Percentiles rank a stretch among this genome's conserved stretches.
phyloP scores from a whole-genome alignment of 1,140 invertebrate species.

The Bombyx mandarina region DNA sequence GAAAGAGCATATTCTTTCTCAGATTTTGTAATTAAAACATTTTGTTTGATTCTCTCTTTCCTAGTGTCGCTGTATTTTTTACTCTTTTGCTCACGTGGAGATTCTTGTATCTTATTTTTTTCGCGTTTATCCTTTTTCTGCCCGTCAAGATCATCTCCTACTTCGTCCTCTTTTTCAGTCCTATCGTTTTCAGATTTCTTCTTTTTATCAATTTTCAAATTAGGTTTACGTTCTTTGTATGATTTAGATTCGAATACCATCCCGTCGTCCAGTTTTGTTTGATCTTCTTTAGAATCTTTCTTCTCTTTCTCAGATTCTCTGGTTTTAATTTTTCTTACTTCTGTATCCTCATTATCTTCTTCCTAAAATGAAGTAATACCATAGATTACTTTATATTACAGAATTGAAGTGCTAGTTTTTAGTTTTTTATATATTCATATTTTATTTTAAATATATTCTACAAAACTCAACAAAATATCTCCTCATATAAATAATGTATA shows the following conservation, averaged over 20 bases:
- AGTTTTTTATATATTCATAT: too few species aligned
- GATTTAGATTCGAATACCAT: conserved; percentile 52
- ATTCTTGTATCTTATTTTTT: conserved; percentile 39
- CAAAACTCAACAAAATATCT: too few species aligned
- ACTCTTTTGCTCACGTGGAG: conserved; percentile 56
- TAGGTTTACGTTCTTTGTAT: conserved; percentile 52
- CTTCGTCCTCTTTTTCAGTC: conserved; percentile 44
- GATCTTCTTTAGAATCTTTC: conserved; percentile 61
- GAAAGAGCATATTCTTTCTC: conserved; percentile 50
- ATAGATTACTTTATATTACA: too few species aligned
- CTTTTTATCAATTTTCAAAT: conserved; percentile 41
- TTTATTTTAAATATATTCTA: too few species aligned
- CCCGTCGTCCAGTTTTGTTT: conserved; percentile 47
- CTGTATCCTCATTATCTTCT: conserved; percentile 53
- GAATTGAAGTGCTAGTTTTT: too few species aligned
- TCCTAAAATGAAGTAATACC: conserved; percentile 36
- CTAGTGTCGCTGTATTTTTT: conserved; percentile 67
- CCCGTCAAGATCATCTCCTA: conserved; percentile 33
- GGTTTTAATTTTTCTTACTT: conserved; percentile 65
- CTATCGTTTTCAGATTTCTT: conserved; percentile 55
- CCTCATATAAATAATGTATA: too few species aligned
- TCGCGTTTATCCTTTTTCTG: conserved; percentile 54
- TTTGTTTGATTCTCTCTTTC: conserved; percentile 55
- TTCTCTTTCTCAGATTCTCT: conserved; percentile 66
- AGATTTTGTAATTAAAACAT: conserved; percentile 34